These are phyloP conservation scores for Syngnathoides biaculeatus DNA, from an alignment of 2,113 vertebrate species.

Conservation along the genomic window DNA sequence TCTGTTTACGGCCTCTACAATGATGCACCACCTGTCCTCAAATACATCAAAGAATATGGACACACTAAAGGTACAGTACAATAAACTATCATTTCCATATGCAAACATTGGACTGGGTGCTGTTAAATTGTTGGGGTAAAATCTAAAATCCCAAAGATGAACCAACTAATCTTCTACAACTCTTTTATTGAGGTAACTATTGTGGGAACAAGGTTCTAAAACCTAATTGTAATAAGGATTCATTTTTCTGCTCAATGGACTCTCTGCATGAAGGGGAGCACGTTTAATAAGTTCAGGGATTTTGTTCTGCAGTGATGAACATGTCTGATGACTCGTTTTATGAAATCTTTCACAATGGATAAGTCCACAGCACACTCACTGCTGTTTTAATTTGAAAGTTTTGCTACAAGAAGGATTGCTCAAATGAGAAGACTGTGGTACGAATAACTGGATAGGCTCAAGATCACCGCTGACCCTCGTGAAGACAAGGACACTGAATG, in stretches of 20 bases:
- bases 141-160: not conserved
- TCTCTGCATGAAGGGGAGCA: too few species aligned
- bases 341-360: too few species aligned
- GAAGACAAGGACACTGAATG: too few species aligned
- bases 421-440: not conserved
- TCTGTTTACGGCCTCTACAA: conserved; percentile 85
- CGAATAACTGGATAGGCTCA: not conserved
- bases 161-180: not conserved
- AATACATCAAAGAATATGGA: conserved; percentile 69
- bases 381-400: too few species aligned
- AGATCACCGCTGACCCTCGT: too few species aligned
- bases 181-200: not conserved
- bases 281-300: too few species aligned
- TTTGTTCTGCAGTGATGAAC: too few species aligned
- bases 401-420: too few species aligned
- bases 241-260: too few species aligned
- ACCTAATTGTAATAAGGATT: not conserved
- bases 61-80: conserved; percentile 85
- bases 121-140: not conserved
- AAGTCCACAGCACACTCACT: too few species aligned
- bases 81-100: not conserved
- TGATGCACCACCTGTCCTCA: conserved; percentile 75
- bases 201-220: not conserved
- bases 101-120: not conserved
- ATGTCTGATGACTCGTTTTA: too few species aligned